Evolutionary conservation across 2,113 vertebrate genomes (phyloP).

Genomic region (Bos indicus): DNA sequence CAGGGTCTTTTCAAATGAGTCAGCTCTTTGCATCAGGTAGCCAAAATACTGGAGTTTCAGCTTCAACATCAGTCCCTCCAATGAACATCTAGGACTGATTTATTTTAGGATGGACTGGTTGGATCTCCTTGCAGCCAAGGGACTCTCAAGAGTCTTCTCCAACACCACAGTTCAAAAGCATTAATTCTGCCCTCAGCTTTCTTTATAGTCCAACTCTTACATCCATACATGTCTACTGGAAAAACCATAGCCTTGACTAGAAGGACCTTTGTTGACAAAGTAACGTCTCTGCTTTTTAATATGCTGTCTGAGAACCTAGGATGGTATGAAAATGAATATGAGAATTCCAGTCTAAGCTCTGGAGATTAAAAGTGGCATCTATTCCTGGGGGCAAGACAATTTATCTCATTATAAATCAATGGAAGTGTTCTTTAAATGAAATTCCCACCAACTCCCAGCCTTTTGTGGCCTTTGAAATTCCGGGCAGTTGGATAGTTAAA

Average conservation of each 20-base stretch:
- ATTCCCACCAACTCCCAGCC: neutral
- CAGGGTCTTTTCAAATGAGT: neutral
- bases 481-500: neutral
- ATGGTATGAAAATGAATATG: slow-evolving; percentile 35
- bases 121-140: neutral
- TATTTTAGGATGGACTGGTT: neutral
- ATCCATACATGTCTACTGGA: neutral
- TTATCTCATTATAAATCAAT: slow-evolving; percentile 48
- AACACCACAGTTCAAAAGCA: neutral
- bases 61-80: neutral
- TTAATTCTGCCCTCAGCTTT: neutral
- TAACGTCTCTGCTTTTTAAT: neutral
- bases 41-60: neutral
- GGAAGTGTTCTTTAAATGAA: slow-evolving; percentile 15
- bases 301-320: neutral
- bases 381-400: neutral
- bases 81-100: neutral
- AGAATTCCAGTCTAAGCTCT: neutral
- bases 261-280: neutral
- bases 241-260: neutral
- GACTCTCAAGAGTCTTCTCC: neutral
- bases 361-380: slow-evolving; percentile 17
- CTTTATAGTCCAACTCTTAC: neutral
- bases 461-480: slow-evolving; percentile 24
- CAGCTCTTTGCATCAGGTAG: neutral